These are phyloP conservation scores for Xestobium rufovillosum DNA, from an alignment of 2,888 invertebrate genomes.

Conservation along the genomic window DNA sequence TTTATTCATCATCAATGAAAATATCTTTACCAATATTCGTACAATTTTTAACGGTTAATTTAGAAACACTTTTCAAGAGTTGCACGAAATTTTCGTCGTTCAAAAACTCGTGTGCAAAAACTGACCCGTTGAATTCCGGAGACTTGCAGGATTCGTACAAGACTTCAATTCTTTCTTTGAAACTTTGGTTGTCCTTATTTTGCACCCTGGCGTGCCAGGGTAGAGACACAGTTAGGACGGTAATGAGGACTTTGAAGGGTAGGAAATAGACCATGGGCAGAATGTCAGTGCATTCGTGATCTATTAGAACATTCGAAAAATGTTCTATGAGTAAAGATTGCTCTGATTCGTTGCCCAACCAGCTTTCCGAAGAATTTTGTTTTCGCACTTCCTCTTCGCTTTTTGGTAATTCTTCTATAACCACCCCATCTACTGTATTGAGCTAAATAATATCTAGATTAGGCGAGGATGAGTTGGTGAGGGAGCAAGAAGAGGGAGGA, in stretches of 20 bases:
- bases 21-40: constrained; percentile 21
- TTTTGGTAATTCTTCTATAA: no score
- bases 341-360: no score
- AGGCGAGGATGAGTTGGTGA: no score
- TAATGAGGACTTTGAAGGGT: constrained; percentile 31
- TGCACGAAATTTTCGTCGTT: constrained; percentile 28
- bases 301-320: constrained; percentile 25
- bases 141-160: constrained; percentile 31
- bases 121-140: constrained; percentile 30
- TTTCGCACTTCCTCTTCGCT: no score
- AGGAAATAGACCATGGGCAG: constrained; percentile 27
- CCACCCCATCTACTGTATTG: no score
- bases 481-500: no score
- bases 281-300: constrained; percentile 14
- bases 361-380: no score
- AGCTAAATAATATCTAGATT: no score
- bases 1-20: constrained; percentile 5
- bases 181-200: constrained; percentile 29
- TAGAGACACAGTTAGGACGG: constrained; percentile 30
- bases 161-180: constrained; percentile 31
- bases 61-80: constrained; percentile 26
- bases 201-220: constrained; percentile 34
- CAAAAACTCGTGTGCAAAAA: constrained; percentile 34
- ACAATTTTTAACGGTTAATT: constrained; percentile 31
- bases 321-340: constrained; percentile 19